Percentiles rank a stretch among this genome's conserved stretches.
Evolutionary conservation across 2,888 invertebrate genomes (phyloP).

Genomic region (Merodon equestris): DNA sequence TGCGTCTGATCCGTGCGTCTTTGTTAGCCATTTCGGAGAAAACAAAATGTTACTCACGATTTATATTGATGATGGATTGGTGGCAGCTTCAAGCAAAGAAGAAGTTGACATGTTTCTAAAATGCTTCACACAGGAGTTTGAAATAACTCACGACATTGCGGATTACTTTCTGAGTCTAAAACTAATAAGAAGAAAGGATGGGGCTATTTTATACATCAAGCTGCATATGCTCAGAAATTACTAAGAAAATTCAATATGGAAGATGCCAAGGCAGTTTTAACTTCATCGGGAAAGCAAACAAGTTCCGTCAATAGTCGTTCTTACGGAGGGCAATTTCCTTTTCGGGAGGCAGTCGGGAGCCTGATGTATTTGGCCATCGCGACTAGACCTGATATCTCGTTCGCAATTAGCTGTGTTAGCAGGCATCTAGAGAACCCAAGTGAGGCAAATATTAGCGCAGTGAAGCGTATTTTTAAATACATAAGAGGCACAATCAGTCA

Average conservation of each 20-base stretch:
- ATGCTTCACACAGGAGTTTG: too few relatives aligned
- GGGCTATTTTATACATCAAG: constrained; percentile 6
- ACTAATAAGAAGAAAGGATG: too few relatives aligned
- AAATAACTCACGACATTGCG: too few relatives aligned
- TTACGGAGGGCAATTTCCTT: too few relatives aligned
- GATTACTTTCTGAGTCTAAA: constrained; percentile 16
- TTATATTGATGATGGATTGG: too few relatives aligned
- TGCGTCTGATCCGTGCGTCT: constrained; percentile 71
- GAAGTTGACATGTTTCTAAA: constrained; percentile 34
- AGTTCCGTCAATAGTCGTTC: too few relatives aligned
- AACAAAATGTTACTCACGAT: too few relatives aligned
- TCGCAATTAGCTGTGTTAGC: constrained; percentile 42
- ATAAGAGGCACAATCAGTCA: constrained; percentile 6
- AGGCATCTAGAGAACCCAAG: constrained; percentile 15
- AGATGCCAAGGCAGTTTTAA: constrained; percentile 28
- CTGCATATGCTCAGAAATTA: too few relatives aligned
- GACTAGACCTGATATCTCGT: constrained; percentile 15
- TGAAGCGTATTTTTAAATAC: constrained; percentile 18
- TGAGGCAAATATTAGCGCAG: constrained; percentile 6
- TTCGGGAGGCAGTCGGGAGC: too few relatives aligned
- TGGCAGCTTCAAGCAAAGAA: too few relatives aligned
- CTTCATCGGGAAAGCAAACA: constrained; percentile 13
- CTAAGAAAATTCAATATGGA: constrained; percentile 11
- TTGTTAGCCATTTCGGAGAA: constrained; percentile 49
- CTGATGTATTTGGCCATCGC: too few relatives aligned